Evolutionary conservation across 1,140 invertebrate species (phyloP).

Genomic region (Drosophila ogumai): DNA sequence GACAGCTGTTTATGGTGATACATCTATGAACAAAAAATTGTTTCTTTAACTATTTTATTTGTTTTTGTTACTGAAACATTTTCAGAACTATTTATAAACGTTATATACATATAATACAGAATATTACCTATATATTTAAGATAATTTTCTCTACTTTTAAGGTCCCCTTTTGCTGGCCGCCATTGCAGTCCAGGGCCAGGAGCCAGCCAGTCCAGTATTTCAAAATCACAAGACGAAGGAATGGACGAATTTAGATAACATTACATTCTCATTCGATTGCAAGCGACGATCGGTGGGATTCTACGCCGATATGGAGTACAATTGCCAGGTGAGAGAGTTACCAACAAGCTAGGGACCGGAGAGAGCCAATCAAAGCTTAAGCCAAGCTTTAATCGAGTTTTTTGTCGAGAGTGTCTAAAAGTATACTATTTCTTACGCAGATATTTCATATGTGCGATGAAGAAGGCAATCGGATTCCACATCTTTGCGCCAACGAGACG

Average conservation of each 20-base stretch:
- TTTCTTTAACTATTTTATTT: too few species aligned
- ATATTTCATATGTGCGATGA: slow-evolving; percentile 89
- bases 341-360: background rate
- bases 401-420: slow-evolving; percentile 34
- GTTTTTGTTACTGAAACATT: too few species aligned
- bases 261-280: slow-evolving; percentile 88
- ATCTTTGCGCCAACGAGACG: slow-evolving; percentile 88
- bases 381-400: background rate
- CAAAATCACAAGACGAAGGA: slow-evolving; percentile 86
- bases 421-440: slow-evolving; percentile 54
- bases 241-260: slow-evolving; percentile 88
- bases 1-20: too few species aligned
- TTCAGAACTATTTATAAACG: too few species aligned
- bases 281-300: slow-evolving; percentile 87
- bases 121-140: background rate
- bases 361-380: background rate
- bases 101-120: too few species aligned
- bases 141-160: background rate
- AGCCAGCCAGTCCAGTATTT: slow-evolving; percentile 84
- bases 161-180: slow-evolving; percentile 60
- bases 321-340: slow-evolving; percentile 85
- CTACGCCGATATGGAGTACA: slow-evolving; percentile 88
- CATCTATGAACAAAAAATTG: too few species aligned
- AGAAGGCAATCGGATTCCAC: slow-evolving; percentile 87
- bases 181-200: slow-evolving; percentile 61